Evolutionary conservation across 2,797 vertebrate species (phyloP).

Genomic region (Graptemys geographica): DNA sequence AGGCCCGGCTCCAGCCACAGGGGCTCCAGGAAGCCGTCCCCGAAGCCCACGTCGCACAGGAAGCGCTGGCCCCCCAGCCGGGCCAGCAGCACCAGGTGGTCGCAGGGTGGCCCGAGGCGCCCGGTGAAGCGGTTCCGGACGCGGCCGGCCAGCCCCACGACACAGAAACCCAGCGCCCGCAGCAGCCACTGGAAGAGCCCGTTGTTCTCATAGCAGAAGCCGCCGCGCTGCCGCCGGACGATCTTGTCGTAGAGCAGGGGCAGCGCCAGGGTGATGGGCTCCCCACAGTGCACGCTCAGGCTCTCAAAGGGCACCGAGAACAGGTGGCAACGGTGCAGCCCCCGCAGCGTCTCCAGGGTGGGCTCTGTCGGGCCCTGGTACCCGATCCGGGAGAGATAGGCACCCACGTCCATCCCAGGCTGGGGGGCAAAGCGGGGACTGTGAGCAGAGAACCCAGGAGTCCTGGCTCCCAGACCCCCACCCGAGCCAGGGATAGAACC

Average conservation of each 20-base stretch:
- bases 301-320: conserved; percentile 83
- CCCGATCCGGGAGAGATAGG: conserved; percentile 81
- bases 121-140: conserved; percentile 67
- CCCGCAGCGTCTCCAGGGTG: conserved; percentile 70
- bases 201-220: conserved; percentile 86
- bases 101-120: conserved; percentile 80
- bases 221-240: conserved; percentile 77
- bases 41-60: conserved; percentile 85
- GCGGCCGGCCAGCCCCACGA: conserved; percentile 77
- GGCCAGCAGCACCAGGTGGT: conserved; percentile 82
- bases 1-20: conserved; percentile 78
- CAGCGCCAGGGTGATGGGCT: conserved; percentile 66
- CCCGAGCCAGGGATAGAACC: too few relatives aligned
- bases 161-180: conserved; percentile 76
- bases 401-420: conserved; percentile 68
- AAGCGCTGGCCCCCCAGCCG: conserved; percentile 73
- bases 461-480: not conserved
- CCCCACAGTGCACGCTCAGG: conserved; percentile 83
- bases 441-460: not conserved
- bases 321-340: conserved; percentile 79
- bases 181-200: conserved; percentile 85
- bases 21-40: conserved; percentile 72
- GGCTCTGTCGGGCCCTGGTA: conserved; percentile 27
- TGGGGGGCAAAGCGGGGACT: too few relatives aligned
- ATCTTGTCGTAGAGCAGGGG: conserved; percentile 82